Percentiles rank a stretch among this genome's conserved stretches.
These are phyloP conservation scores for Caenorhabditis plicata DNA, from an alignment of 2,888 invertebrate genomes.

Conservation along the genomic window DNA sequence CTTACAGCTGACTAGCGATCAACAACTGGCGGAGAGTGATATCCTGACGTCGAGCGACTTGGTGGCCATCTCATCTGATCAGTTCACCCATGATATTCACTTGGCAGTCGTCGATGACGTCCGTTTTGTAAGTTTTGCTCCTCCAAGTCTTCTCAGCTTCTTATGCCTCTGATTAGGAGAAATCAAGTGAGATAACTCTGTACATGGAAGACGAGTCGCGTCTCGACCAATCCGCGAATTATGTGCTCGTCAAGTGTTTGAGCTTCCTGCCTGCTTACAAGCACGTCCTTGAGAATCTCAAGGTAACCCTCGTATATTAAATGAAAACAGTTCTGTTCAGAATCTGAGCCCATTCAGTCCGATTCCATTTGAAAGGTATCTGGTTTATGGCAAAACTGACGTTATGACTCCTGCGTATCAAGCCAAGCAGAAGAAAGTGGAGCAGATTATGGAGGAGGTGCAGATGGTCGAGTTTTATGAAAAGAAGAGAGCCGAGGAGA, in stretches of 20 bases:
- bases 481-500: no score
- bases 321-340: no score
- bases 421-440: conserved; percentile 4
- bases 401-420: conserved; percentile 43
- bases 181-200: conserved; percentile 76
- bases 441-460: conserved; percentile 10
- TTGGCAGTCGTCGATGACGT: conserved; percentile 76
- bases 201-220: conserved; percentile 68
- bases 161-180: conserved; percentile 83
- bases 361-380: conserved; percentile 64
- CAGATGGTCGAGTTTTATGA: no score
- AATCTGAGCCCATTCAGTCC: conserved; percentile 45
- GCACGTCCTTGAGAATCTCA: conserved; percentile 76
- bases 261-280: conserved; percentile 82
- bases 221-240: not conserved
- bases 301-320: conserved; percentile 70
- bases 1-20: no score
- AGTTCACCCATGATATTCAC: conserved; percentile 74
- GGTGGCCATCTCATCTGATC: conserved; percentile 75
- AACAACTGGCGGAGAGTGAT: no score
- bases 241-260: conserved; percentile 66
- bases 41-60: no score
- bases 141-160: no score
- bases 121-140: conserved; percentile 63
- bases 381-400: conserved; percentile 49